phyloP scores from a whole-genome alignment of 2,888 invertebrate species.

The Tillus elongatus region DNA sequence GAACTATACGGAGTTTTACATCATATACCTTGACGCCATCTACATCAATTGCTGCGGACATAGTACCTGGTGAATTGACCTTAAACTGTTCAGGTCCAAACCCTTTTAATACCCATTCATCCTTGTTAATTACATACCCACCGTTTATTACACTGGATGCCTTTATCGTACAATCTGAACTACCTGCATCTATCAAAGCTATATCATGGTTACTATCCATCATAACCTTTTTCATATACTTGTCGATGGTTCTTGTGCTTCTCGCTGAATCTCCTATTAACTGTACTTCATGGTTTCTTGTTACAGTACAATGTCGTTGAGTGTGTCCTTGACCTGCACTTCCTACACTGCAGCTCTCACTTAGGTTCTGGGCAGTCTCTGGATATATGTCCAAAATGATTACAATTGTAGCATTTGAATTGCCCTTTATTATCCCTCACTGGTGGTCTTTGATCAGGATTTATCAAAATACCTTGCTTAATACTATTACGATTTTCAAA shows the following conservation, averaged over 20 bases:
- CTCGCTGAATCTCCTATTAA: conserved; percentile 5
- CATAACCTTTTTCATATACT: not conserved
- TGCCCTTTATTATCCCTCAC: conserved; percentile 1
- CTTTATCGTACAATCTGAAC: conserved; percentile 22
- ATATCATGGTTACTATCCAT: not conserved
- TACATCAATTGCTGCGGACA: conserved; percentile 10
- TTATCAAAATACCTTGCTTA: too few relatives aligned
- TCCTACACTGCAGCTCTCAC: conserved; percentile 5
- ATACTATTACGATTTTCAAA: too few relatives aligned
- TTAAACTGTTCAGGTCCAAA: not conserved
- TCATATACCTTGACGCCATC: conserved; percentile 17
- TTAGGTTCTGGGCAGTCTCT: conserved; percentile 5
- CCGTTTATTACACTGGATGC: conserved; percentile 6
- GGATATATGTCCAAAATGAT: conserved; percentile 3
- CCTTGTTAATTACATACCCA: not conserved
- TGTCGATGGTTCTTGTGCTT: not conserved
- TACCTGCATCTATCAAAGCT: conserved; percentile 10
- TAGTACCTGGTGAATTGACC: conserved; percentile 7
- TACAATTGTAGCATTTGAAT: conserved; percentile 3
- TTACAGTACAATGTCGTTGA: conserved; percentile 1
- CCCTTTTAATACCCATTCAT: conserved; percentile 6
- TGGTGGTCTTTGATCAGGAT: not conserved
- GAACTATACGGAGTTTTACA: conserved; percentile 20
- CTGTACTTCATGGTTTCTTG: not conserved
- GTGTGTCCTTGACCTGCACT: conserved; percentile 1